Evolutionary conservation across 2,888 invertebrate species (phyloP).

Genomic region (Drosophila anceps): DNA sequence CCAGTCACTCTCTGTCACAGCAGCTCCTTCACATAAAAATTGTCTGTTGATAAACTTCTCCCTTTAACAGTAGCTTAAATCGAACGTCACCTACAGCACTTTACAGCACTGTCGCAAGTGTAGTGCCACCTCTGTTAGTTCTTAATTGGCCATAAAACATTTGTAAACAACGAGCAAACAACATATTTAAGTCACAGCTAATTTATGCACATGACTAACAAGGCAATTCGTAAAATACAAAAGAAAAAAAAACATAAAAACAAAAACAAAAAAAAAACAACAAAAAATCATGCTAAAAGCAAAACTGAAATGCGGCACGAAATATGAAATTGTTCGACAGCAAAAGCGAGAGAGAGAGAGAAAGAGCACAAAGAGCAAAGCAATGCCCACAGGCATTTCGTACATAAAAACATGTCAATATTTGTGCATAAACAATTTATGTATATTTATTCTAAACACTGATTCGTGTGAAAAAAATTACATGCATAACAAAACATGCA

Average conservation of each 20-base stretch:
- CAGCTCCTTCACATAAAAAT: neutral
- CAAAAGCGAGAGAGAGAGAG: neutral
- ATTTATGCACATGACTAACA: conserved; percentile 65
- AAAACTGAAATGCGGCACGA: conserved; percentile 44
- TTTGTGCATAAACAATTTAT: conserved; percentile 15
- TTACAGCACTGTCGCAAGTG: neutral
- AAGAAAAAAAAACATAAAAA: too few species aligned
- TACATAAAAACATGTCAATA: conserved; percentile 11
- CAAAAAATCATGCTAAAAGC: conserved; percentile 41
- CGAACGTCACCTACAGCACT: neutral
- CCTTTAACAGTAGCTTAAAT: conserved; percentile 5
- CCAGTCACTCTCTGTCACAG: neutral
- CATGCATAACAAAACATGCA: conserved; percentile 7
- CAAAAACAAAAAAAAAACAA: neutral
- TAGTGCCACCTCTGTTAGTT: conserved; percentile 21
- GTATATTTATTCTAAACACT: conserved; percentile 11
- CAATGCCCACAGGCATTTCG: conserved; percentile 11
- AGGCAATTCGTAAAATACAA: conserved; percentile 36
- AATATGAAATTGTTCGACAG: conserved; percentile 38
- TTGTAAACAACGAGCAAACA: conserved; percentile 37
- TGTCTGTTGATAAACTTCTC: neutral
- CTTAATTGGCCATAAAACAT: conserved; percentile 46
- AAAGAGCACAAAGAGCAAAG: neutral
- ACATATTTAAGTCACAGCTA: conserved; percentile 48
- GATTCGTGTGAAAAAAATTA: conserved; percentile 11